Percentiles rank a stretch among this genome's conserved stretches.
Conservation (phyloP, 1,140 invertebrate genomes). For the Ceratosolen solmsi region DNA sequence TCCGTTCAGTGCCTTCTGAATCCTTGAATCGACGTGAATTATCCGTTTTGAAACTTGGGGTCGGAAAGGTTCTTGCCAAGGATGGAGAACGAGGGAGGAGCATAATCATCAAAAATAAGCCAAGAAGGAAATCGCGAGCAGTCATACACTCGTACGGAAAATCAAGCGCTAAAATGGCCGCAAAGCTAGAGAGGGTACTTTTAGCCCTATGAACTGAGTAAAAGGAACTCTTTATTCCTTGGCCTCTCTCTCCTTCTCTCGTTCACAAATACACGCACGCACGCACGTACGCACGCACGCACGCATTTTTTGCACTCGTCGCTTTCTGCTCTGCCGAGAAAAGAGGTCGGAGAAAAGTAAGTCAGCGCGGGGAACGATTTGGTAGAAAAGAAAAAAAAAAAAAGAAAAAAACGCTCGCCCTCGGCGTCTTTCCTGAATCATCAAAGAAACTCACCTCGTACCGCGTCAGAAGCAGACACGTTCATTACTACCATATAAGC, state of each 20-base stretch:
- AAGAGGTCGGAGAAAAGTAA: not conserved
- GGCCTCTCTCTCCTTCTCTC: not conserved
- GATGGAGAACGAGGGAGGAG: not conserved
- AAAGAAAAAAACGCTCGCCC: not conserved
- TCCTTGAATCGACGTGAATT: not conserved
- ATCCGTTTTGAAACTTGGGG: not conserved
- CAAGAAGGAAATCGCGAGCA: not conserved
- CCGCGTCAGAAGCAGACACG: conserved; percentile 3
- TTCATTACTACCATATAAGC: conserved; percentile 13
- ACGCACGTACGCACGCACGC: too few relatives aligned
- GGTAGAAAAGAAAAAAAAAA: not conserved
- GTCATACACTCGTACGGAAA: not conserved
- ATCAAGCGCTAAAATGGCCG: conserved; percentile 28
- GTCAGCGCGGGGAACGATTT: not conserved
- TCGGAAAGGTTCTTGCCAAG: not conserved
- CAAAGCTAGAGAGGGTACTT: conserved; percentile 9
- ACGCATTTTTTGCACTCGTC: not conserved
- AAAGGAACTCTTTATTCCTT: not conserved
- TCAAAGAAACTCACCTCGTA: conserved; percentile 42
- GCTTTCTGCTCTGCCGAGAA: not conserved
- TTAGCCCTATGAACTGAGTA: not conserved
- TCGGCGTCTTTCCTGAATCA: conserved; percentile 26
- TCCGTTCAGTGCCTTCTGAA: not conserved
- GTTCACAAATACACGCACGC: too few relatives aligned
- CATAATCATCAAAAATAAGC: not conserved